Evolutionary conservation across 1,140 invertebrate species (phyloP), one percentile per base, ranked within the genome.

Genomic region (Harpegnathos saltator): DNA sequence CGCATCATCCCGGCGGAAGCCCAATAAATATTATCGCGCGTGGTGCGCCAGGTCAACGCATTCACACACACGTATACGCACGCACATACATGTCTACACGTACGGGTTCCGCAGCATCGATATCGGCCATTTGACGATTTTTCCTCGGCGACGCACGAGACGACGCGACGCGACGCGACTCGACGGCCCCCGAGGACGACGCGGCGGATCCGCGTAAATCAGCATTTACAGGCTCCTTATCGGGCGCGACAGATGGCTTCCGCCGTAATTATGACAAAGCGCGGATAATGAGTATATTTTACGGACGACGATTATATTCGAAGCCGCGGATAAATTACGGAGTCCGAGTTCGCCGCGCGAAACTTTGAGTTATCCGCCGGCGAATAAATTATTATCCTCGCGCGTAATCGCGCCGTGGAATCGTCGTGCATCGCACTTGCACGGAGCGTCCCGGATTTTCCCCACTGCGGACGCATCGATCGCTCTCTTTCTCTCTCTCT

Each of bases 1-100:
- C 87, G 56, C 62, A 82, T 56, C 38, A 44, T 44, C 38, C 11
- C 54, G 82, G 65, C 62, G 69, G 48, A 68, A 87, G 68, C 17
- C 48, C 65, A 26, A 82, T 88, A 85, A 87, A 85, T 87, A 80
- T 81, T 58, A 58, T 15, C 17, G n/a, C n/a, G n/a, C n/a, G n/a
- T n/a, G n/a, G n/a, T n/a, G n/a, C n/a, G 14, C 24, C 56, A 14
- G 59, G 29, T 33, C 29, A 33, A n/a, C n/a, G n/a, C n/a, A n/a
- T n/a, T n/a, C n/a, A n/a, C n/a, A n/a, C n/a, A n/a, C n/a, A n/a
- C n/a, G n/a, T n/a, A n/a, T 33, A 7, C 33, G 33, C 33, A 7
- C 33, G 1, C 33, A 7, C 7, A 33, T n/a, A n/a, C n/a, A n/a
- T n/a, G 33, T 33, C 33, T 1, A 7, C 33, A 33, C 33, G 7